Base-by-base conservation (phyloP, 2,888 invertebrate genomes). In the Strigamia transsilvanica region DNA sequence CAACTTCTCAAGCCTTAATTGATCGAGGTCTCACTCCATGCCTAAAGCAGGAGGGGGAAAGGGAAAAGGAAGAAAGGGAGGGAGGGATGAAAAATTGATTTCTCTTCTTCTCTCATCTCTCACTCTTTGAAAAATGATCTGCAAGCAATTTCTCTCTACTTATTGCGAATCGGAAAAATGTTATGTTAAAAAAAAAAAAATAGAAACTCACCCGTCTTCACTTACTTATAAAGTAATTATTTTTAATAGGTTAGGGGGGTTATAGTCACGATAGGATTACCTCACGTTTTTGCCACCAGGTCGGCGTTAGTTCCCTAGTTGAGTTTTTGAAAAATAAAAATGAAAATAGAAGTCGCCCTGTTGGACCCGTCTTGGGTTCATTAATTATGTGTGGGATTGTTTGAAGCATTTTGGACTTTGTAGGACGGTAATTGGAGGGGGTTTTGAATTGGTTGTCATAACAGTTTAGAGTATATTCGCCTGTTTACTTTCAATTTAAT, bases 11-110 rank as follows among this genome's bases (percentile, higher is more conserved):
- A 32, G 27, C 73, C 73, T 73, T 73, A 73, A 73, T 73, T 73
- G 73, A 73, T 73, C 73, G 73, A 73, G 73, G 73, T 73, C 13
- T 73, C 73, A 73, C 73, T 73, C 73, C 73, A 32, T 73, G 73
- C 73, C 73, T 7, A 73, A 27, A 73, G 32, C 2, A 27, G 73
- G 73, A 73, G 73, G 73, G 73, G 73, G n/a, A 32, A 73, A 32
- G 73, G 73, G 73, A 73, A 73, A 32, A 27, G 73, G 32, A 61
- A 21, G 23, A 21, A 23, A 21, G 18, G 23, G 18, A 21, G 66
- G 18, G 7, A 51, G 73, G 73, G 73, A 73, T 73, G 73, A 73
- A 73, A 73, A 73, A 73, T 73, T 73, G 73, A 73, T 73, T 73
- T 73, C 32, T 73, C 73, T 73, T 73, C 32, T 73, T 73, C 32